Evolutionary conservation across 1,140 invertebrate genomes (phyloP).

Genomic region (Epicauta chinensis): DNA sequence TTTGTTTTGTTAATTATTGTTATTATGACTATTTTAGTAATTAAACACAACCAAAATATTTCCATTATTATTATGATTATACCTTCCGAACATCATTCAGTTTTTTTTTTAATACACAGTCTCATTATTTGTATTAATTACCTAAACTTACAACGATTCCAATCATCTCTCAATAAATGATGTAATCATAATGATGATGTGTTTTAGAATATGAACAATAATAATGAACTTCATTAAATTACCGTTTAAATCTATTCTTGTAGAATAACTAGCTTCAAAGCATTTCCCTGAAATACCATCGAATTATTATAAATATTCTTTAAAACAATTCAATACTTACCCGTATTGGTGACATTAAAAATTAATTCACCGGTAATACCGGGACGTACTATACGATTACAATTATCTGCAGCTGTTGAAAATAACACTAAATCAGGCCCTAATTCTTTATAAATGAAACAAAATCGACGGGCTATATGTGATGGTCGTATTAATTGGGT

Average conservation of each 20-base stretch:
- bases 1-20: too few species aligned
- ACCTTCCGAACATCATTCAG: conserved; percentile 3
- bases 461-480: conserved; percentile 51
- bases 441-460: conserved; percentile 54
- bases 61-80: not conserved
- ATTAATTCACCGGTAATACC: conserved; percentile 44
- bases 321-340: conserved; percentile 37
- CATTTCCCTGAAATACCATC: conserved; percentile 21
- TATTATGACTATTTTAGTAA: too few species aligned
- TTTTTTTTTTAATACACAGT: conserved; percentile 17
- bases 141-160: conserved; percentile 17
- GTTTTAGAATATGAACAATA: conserved; percentile 12
- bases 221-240: conserved; percentile 3
- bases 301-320: not conserved
- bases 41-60: conserved; percentile 14
- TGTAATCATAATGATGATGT: conserved; percentile 2
- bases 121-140: conserved; percentile 23
- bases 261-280: conserved; percentile 18
- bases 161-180: conserved; percentile 24
- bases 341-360: conserved; percentile 47
- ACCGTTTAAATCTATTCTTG: not conserved
- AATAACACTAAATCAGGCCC: conserved; percentile 44
- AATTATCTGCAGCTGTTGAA: conserved; percentile 50
- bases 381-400: conserved; percentile 46
- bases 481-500: conserved; percentile 57